phyloP scores from a whole-genome alignment of 2,797 vertebrate species.

The Sebastes minor region DNA sequence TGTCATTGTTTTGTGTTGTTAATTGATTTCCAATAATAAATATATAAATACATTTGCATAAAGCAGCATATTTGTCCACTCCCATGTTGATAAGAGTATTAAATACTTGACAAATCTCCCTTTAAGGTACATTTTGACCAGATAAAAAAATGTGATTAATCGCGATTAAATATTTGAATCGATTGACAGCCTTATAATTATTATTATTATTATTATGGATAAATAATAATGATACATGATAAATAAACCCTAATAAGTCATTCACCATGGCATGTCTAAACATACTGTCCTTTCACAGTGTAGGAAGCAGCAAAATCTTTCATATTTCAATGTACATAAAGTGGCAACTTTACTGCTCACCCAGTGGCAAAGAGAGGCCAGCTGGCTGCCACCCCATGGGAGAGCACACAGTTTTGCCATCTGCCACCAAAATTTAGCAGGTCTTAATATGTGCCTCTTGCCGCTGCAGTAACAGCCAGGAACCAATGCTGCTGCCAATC shows the following conservation, averaged over 20 bases:
- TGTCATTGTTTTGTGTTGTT: no score
- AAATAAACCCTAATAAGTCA: not conserved
- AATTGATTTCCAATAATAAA: no score
- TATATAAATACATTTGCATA: no score
- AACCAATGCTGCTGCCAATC: conserved; percentile 57
- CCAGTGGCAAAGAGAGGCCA: conserved; percentile 59
- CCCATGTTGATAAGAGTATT: no score
- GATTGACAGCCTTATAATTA: no score
- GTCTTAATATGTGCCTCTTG: conserved; percentile 66
- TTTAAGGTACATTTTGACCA: no score
- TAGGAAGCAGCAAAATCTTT: conserved; percentile 15
- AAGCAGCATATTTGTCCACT: no score
- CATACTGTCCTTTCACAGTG: not conserved
- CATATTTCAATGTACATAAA: conserved; percentile 47
- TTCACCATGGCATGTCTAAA: not conserved
- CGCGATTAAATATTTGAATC: no score
- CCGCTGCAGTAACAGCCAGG: conserved; percentile 62
- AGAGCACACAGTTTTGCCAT: conserved; percentile 73
- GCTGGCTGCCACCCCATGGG: conserved; percentile 70
- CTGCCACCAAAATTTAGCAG: conserved; percentile 70
- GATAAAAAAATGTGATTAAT: no score
- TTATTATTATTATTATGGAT: no score
- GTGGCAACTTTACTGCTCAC: conserved; percentile 52
- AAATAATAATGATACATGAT: not conserved
- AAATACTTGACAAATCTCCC: no score